Percentiles rank a stretch among this genome's conserved stretches.
Evolutionary conservation across 2,797 vertebrate species (phyloP).

Genomic region (Dallia pectoralis): DNA sequence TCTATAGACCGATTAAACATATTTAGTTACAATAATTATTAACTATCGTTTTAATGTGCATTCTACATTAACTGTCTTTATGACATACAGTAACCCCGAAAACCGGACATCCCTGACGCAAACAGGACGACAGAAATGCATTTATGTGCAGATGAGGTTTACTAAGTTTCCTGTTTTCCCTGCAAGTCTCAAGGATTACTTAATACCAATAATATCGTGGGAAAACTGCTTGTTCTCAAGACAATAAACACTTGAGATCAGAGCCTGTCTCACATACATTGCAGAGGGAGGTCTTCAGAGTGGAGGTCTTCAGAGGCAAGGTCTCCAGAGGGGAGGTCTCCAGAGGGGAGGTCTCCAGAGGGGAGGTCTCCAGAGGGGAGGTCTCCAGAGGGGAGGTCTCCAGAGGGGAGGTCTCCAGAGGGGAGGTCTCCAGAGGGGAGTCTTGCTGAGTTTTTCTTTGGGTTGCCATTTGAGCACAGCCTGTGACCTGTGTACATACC

Average conservation of each 20-base stretch:
- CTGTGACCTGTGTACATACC: not conserved
- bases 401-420: too few species aligned
- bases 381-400: too few species aligned
- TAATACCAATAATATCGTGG: conserved; percentile 15
- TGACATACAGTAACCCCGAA: not conserved
- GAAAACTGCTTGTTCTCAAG: conserved; percentile 10
- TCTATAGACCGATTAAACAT: not conserved
- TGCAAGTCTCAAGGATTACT: conserved; percentile 10
- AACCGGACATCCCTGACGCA: conserved; percentile 24
- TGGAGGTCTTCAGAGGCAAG: too few species aligned
- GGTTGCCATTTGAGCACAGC: not conserved
- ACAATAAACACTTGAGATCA: conserved; percentile 16
- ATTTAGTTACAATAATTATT: not conserved
- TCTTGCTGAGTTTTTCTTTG: conserved; percentile 6
- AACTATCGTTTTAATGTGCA: not conserved
- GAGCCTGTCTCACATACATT: conserved; percentile 8
- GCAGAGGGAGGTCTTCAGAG: conserved; percentile 2
- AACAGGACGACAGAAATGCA: conserved; percentile 23
- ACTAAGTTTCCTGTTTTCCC: conserved; percentile 22
- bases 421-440: too few species aligned
- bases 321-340: too few species aligned
- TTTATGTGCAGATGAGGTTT: conserved; percentile 11
- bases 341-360: too few species aligned
- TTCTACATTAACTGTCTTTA: conserved; percentile 3
- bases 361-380: too few species aligned